These are phyloP conservation scores for Pseudomyrmex gracilis DNA, from an alignment of 1,140 invertebrate genomes.

Conservation along the genomic window DNA sequence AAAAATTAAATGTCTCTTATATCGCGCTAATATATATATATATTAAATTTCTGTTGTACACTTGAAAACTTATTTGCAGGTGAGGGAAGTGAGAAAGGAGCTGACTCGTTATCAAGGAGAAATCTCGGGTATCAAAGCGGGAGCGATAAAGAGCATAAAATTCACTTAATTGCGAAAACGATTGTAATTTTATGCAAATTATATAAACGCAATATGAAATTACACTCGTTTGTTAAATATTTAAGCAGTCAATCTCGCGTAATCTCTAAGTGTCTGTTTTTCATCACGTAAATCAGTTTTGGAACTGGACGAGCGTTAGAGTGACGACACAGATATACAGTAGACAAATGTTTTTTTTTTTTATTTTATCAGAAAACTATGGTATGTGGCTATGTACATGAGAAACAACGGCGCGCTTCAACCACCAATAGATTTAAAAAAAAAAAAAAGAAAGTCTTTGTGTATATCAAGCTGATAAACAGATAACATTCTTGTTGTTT, in stretches of 20 bases:
- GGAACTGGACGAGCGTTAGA: conserved; percentile 13
- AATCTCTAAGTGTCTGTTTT: too few relatives aligned
- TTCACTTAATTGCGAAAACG: conserved; percentile 87
- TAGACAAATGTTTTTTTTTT: conserved; percentile 75
- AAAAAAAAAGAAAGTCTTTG: conserved; percentile 15
- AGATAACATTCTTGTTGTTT: conserved; percentile 16
- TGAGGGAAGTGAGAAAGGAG: conserved; percentile 93
- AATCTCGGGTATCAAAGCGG: conserved; percentile 95
- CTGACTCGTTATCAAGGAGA: conserved; percentile 94
- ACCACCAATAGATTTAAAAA: conserved; percentile 71
- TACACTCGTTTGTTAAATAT: conserved; percentile 6
- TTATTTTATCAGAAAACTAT: conserved; percentile 68
- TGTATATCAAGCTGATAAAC: conserved; percentile 11
- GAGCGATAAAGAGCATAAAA: conserved; percentile 94
- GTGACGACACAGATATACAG: conserved; percentile 53
- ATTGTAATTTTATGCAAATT: background rate
- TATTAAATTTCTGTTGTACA: conserved; percentile 9
- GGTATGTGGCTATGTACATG: conserved; percentile 65
- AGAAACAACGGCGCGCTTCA: conserved; percentile 73
- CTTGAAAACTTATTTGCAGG: conserved; percentile 83
- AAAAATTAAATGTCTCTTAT: background rate
- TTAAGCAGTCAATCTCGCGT: background rate
- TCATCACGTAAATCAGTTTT: too few relatives aligned
- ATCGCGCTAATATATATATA: conserved; percentile 14
- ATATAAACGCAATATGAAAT: background rate